Conservation (phyloP, 2,797 vertebrate species). For the Lepus oiostolus region DNA sequence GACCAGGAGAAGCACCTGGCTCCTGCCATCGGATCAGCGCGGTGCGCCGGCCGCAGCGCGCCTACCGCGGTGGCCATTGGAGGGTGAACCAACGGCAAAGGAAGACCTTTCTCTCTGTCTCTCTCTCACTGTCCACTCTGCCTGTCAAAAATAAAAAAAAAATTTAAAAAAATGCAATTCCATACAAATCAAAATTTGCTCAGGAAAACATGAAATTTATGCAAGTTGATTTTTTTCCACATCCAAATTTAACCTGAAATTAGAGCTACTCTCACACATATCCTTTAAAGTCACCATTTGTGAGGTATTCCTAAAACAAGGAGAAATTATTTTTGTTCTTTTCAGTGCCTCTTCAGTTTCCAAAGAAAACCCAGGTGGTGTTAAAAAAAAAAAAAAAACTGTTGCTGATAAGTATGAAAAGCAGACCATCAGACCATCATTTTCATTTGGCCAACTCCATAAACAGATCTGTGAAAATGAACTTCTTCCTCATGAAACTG, state of each 20-base stretch:
- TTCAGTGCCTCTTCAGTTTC: conserved; percentile 76
- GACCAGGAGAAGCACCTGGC: too few relatives aligned
- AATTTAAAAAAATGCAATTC: conserved; percentile 53
- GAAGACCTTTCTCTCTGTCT: too few relatives aligned
- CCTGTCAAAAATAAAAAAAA: too few relatives aligned
- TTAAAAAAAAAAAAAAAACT: conserved; percentile 51
- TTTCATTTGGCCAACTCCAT: conserved; percentile 61
- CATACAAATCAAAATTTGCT: conserved; percentile 58
- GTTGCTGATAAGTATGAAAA: conserved; percentile 69
- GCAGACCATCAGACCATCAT: conserved; percentile 63
- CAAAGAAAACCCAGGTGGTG: conserved; percentile 81
- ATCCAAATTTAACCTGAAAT: conserved; percentile 63
- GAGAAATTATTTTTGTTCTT: conserved; percentile 76
- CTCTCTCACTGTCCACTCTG: too few relatives aligned
- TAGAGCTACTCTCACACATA: conserved; percentile 46
- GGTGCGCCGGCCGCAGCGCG: too few relatives aligned
- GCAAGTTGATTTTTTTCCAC: conserved; percentile 19
- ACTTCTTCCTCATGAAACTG: conserved; percentile 60
- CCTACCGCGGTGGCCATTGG: too few relatives aligned
- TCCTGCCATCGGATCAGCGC: too few relatives aligned
- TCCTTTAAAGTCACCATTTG: conserved; percentile 34
- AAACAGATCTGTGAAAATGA: conserved; percentile 72
- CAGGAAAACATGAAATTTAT: conserved; percentile 63
- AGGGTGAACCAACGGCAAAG: too few relatives aligned
- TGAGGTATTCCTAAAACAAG: conserved; percentile 61